Base-by-base conservation (phyloP, 2,888 invertebrate species). In the Athalia circularis region DNA sequence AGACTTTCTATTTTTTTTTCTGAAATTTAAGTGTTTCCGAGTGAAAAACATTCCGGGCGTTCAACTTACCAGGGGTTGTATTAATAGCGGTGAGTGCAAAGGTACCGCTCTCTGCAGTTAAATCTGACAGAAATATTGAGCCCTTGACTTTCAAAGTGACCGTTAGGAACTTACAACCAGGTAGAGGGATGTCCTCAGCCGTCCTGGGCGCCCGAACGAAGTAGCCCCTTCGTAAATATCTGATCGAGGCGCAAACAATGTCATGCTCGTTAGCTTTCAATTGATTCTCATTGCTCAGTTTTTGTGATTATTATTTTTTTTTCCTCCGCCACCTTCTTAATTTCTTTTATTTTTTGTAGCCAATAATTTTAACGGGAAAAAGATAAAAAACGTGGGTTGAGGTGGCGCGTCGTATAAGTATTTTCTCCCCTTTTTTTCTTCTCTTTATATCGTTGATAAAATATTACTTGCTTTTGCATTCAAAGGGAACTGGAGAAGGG, bases 241-340 rank as follows among this genome's bases (percentile, higher is more conserved):
- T 54, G n/a, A 81, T 80, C 15, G 47, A 9, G 15, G 43, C 64
- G 74, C 7, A 45, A 64, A 84, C 78, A 80, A 68, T 82, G 84
- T 82, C 84, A 81, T 76, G 81, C 81, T 84, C 78, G 84, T 84
- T 84, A 84, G 79, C 79, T 79, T 80, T 79, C 85, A 79, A 84
- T 84, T 84, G 85, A 84, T 84, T 81, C 79, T 81, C 80, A 80
- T 79, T 80, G 78, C 15, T 62, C 52, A 65, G 65, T 67, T 67
- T 68, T 15, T 47, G 4, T 6, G n/a, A 8, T 67, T 48, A 64
- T 68, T 48, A 68, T 61, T 64, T 74, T 62, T 45, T 11, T 45
- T 15, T 11, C 65, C 52, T 57, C 5, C 77, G 13, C n/a, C 50
- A 65, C 57, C 9, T 65, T 57, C 7, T 8, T 29, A n/a, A 11